Percentiles rank a stretch among this genome's conserved stretches.
These are phyloP conservation scores for Phylloscopus collybita DNA, from an alignment of 2,797 vertebrate genomes.

Conservation along the genomic window DNA sequence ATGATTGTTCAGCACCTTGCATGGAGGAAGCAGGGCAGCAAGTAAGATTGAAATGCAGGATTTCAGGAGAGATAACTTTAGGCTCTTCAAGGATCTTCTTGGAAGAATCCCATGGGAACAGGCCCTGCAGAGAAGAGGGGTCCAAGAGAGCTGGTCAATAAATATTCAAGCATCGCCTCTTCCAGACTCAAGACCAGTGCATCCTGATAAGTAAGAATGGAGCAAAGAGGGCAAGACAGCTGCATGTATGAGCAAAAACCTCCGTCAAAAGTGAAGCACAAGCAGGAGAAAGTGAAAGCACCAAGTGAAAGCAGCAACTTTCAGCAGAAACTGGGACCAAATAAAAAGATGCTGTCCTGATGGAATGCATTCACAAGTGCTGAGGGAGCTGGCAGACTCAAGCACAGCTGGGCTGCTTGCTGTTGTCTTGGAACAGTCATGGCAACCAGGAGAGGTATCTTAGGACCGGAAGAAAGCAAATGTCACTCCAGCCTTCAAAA, in stretches of 20 bases:
- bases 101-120: neutral
- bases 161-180: neutral
- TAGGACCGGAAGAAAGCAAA: neutral
- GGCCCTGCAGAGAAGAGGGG: neutral
- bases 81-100: neutral
- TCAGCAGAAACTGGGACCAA: neutral
- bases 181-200: neutral
- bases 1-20: neutral
- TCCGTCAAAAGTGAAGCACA: neutral
- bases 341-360: neutral
- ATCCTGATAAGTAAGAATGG: neutral
- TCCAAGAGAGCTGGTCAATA: neutral
- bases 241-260: neutral
- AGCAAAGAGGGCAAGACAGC: neutral
- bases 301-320: neutral
- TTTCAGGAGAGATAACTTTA: neutral
- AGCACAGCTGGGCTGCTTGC: neutral
- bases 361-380: neutral
- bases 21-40: neutral
- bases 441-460: neutral
- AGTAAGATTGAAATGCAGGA: neutral
- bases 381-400: neutral
- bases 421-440: neutral
- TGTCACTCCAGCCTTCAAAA: neutral
- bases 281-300: neutral